Evolutionary conservation across 2,888 invertebrate genomes (phyloP).

Genomic region (Agriopis leucophaearia): DNA sequence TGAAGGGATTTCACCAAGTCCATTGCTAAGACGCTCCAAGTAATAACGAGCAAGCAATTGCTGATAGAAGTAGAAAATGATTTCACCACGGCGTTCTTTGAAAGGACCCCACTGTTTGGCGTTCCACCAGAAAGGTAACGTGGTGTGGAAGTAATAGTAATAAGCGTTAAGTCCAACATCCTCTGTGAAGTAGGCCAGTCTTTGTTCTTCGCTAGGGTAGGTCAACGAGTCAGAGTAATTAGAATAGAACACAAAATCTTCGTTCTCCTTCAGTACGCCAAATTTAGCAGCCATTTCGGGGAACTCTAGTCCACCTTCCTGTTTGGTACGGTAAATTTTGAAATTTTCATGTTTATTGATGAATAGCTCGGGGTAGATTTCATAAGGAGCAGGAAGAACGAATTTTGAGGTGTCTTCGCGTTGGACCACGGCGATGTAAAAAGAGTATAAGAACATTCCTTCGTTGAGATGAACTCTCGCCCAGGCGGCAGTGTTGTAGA

Average conservation of each 20-base stretch:
- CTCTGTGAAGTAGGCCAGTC: conserved; percentile 89
- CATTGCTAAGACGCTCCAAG: conserved; percentile 89
- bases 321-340: conserved; percentile 74
- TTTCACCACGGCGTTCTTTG: conserved; percentile 88
- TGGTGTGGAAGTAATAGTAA: conserved; percentile 88
- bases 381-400: conserved; percentile 89
- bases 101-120: conserved; percentile 75
- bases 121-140: conserved; percentile 88
- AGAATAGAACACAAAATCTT: conserved; percentile 81
- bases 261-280: conserved; percentile 73
- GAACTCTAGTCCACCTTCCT: conserved; percentile 65
- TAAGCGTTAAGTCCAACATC: conserved; percentile 89
- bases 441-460: conserved; percentile 87
- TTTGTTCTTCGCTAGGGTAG: conserved; percentile 86
- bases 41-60: conserved; percentile 90
- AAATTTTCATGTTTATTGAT: conserved; percentile 86
- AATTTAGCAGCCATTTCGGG: conserved; percentile 66
- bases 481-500: conserved; percentile 86
- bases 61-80: conserved; percentile 88
- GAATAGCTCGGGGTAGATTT: conserved; percentile 89
- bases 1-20: conserved; percentile 86
- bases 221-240: conserved; percentile 86
- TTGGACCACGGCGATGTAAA: conserved; percentile 86
- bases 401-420: conserved; percentile 85
- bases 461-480: conserved; percentile 87